Base-by-base conservation (phyloP, 2,888 invertebrate species). In the Blastobasis lacticolella region DNA sequence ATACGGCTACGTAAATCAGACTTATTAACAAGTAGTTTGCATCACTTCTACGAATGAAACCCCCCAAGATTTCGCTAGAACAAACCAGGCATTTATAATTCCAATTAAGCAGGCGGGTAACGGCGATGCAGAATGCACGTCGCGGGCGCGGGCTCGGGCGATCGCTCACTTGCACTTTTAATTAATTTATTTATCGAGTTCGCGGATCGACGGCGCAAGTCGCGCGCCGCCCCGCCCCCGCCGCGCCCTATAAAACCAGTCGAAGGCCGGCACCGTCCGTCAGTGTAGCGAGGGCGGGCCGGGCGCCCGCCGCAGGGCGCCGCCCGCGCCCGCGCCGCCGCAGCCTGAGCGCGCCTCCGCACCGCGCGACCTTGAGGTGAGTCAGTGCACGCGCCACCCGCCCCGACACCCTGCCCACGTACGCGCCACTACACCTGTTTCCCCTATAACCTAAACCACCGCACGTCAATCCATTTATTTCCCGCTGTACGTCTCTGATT, bases 121-220 rank as follows among this genome's bases (percentile, higher is more conserved):
- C 75, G 78, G 76, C 70, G 49, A 5, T 9, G 42, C 42, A 9
- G 37, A 38, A 7, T 36, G 6, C 23, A 23, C 40, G 23, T 8
- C 41, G 41, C 5, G 36, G 49, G 6, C 43, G 66, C 52, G 8
- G 44, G 43, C 9, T 43, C n/a, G 10, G 43, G 67, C 82, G 82
- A 87, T 88, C 88, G 81, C 82, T 88, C 86, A 88, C 88, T 88
- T 87, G 87, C 87, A 88, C 88, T 88, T 88, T 87, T 88, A 89
- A 89, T 89, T 88, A 88, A 88, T 89, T 88, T 87, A 89, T 88
- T 88, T 88, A 88, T 88, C 78, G 87, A 78, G 81, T 84, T 78
- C 85, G 84, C 81, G 81, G 75, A 80, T 82, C 86, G 84, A 87
- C 87, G 83, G 85, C 84, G 87, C 87, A 84, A 85, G 81, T 82